phyloP scores from a whole-genome alignment of 2,888 invertebrate genomes.

The Dione juno region DNA sequence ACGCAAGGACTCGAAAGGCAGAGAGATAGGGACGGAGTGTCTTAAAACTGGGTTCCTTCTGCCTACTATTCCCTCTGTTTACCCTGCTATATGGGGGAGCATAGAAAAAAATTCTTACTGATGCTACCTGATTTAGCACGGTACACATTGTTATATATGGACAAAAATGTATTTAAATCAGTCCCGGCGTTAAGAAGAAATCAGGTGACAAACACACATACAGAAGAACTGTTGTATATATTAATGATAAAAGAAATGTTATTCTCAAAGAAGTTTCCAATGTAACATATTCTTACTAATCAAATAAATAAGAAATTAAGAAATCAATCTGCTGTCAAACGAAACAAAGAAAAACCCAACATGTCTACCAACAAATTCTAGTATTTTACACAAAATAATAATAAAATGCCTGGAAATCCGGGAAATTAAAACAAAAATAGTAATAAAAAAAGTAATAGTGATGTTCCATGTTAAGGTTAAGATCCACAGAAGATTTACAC shows the following conservation, averaged over 20 bases:
- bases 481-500: not conserved
- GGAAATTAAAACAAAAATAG: not conserved
- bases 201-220: not conserved
- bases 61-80: no score
- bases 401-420: constrained; percentile 2
- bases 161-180: no score
- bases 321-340: constrained; percentile 25
- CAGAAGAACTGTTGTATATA: not conserved
- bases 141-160: no score
- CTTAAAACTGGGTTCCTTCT: no score
- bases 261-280: not conserved
- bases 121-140: no score
- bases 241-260: not conserved
- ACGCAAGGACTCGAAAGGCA: no score
- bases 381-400: not conserved
- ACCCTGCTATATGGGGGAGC: no score
- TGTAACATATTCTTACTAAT: not conserved
- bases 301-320: not conserved
- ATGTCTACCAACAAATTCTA: constrained; percentile 3
- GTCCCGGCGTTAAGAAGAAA: no score
- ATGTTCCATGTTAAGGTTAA: not conserved
- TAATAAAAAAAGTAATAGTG: not conserved
- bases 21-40: no score
- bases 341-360: constrained; percentile 15
- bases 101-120: no score